Base-by-base conservation (phyloP, 37 sponge, comb jelly and placozoan species). In the Mnemiopsis leidyi region DNA sequence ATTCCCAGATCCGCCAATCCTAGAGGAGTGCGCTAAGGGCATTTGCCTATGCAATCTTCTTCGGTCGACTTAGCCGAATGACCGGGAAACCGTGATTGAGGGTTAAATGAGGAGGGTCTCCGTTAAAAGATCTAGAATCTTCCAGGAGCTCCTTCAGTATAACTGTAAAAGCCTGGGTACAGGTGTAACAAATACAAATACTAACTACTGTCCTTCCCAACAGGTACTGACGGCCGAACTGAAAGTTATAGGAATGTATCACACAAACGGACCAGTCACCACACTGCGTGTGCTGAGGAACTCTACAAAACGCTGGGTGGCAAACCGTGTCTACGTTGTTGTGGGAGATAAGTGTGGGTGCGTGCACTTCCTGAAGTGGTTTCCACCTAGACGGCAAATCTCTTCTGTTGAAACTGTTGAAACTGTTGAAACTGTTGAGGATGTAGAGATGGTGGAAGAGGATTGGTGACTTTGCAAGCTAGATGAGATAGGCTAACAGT, bases 271-370 rank as follows among this genome's bases (percentile, higher is more conserved):
- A 39, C 61, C 40, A 28, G 90, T 85, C 20, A 85, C 90, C 48
- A 1, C 28, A 0, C 90, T 85, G 2, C 35, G 90, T 18, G 90
- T 85, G 13, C 90, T 85, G 26, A n/a, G 61, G 1, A 16, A 36
- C 90, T 13, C 38, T 28, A 71, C 73, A 3, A 32, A 77, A 0
- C 36, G 36, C 18, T 13, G 61, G 13, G 3, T 24, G n/a, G 2
- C 0, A 13, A 25, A 38, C 61, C 13, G 21, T 25, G 40, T 40
- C 30, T n/a, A 0, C 30, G 26, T 85, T 18, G 90, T 85, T 0
- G 90, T 23, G 13, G 90, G 90, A n/a, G 90, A 85, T 61, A 85
- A 85, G 90, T 40, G 90, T 39, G 90, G 90, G n/a, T 35, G 21
- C 3, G 24, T 40, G 61, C 90, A 85, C 61, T 38, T 85, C 40